Percentiles rank a stretch among this genome's conserved stretches.
Conservation (phyloP, 1,140 invertebrate species). For the Bombyx mori region DNA sequence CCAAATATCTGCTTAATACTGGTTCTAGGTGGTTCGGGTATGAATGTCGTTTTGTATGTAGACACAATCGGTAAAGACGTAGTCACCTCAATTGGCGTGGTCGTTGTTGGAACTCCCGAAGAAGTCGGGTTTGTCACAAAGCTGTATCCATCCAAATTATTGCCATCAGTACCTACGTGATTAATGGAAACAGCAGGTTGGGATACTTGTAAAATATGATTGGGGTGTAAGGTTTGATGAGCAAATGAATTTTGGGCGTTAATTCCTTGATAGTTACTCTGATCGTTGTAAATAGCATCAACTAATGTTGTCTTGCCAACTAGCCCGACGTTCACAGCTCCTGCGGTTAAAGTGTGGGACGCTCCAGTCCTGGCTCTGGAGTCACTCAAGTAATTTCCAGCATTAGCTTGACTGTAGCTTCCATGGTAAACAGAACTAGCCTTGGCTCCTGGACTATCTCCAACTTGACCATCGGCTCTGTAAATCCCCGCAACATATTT, state of each 20-base stretch:
- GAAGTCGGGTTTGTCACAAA: slow-evolving; percentile 50
- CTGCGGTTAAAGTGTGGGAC: slow-evolving; percentile 59
- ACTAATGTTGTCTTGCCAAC: slow-evolving; percentile 66
- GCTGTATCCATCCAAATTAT: slow-evolving; percentile 43
- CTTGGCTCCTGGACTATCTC: slow-evolving; percentile 4
- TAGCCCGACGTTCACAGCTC: slow-evolving; percentile 62
- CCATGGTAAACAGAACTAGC: slow-evolving; percentile 18
- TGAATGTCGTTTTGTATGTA: slow-evolving; percentile 50
- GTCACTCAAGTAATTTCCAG: slow-evolving; percentile 40
- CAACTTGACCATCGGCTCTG: slow-evolving; percentile 26
- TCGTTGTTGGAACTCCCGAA: slow-evolving; percentile 51
- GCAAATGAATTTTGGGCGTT: slow-evolving; percentile 9
- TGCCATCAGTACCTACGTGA: slow-evolving; percentile 37
- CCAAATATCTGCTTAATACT: slow-evolving; percentile 60
- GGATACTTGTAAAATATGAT: slow-evolving; percentile 29
- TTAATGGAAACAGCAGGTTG: slow-evolving; percentile 48
- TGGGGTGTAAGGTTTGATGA: slow-evolving; percentile 24
- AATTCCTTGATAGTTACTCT: slow-evolving; percentile 29
- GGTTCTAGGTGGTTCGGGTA: slow-evolving; percentile 50
- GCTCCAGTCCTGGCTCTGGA: slow-evolving; percentile 41
- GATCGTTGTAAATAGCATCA: slow-evolving; percentile 41
- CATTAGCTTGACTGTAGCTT: slow-evolving; percentile 29
- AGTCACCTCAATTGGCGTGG: slow-evolving; percentile 48
- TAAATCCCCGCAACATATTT: slow-evolving; percentile 34
- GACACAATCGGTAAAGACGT: slow-evolving; percentile 35